Conservation (phyloP, 2,888 invertebrate species). For the Dryocosmus kuriphilus region DNA sequence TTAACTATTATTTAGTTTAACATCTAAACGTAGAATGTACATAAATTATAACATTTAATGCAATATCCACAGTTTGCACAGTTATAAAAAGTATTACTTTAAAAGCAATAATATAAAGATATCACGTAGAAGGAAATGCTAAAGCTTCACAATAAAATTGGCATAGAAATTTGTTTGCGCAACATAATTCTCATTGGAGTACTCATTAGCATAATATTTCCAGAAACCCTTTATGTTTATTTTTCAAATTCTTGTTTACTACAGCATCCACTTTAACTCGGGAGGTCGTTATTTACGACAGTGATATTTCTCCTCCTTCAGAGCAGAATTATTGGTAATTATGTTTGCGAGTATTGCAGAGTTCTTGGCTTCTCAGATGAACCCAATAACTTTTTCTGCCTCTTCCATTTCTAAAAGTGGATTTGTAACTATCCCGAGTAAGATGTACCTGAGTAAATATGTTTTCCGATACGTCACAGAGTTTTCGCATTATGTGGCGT, state of each 20-base stretch:
- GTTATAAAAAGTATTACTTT: neutral
- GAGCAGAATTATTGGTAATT: constrained; percentile 38
- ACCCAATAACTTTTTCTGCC: constrained; percentile 34
- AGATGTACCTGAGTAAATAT: constrained; percentile 67
- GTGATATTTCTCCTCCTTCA: constrained; percentile 2
- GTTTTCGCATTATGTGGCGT: constrained; percentile 58
- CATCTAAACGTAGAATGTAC: no score
- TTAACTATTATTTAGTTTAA: no score
- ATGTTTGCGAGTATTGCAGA: neutral
- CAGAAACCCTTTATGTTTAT: neutral
- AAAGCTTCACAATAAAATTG: neutral
- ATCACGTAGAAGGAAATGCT: neutral
- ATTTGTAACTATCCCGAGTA: constrained; percentile 61
- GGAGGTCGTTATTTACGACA: neutral
- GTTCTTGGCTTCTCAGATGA: constrained; percentile 21
- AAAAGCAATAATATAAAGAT: neutral
- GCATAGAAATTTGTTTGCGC: neutral
- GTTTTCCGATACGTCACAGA: constrained; percentile 65
- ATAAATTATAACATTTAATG: neutral
- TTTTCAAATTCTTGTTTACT: neutral
- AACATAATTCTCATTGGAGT: neutral
- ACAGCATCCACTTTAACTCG: neutral
- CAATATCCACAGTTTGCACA: neutral
- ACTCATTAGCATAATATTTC: constrained; percentile 7
- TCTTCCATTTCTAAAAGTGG: constrained; percentile 49